phyloP scores from a whole-genome alignment of 2,113 vertebrate genomes.

The Platycercus adscitus region DNA sequence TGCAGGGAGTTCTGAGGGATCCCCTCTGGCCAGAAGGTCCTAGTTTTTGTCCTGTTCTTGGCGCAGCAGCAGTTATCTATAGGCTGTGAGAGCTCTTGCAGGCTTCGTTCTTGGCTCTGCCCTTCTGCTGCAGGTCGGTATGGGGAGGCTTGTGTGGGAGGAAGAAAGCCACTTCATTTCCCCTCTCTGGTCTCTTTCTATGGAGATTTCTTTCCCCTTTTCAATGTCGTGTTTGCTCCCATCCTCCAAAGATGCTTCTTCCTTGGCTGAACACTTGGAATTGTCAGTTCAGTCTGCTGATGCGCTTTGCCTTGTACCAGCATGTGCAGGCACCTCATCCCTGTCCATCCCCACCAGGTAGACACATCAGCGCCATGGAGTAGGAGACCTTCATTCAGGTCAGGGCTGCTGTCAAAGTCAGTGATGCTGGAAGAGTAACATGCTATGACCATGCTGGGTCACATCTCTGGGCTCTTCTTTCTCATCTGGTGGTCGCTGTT shows the following conservation, averaged over 20 bases:
- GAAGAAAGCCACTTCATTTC: not conserved
- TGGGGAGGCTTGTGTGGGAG: not conserved
- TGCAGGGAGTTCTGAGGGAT: not conserved
- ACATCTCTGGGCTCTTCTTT: not conserved
- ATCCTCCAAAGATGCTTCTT: not conserved
- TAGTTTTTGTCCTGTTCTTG: not conserved
- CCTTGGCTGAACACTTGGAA: not conserved
- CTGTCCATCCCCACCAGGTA: not conserved
- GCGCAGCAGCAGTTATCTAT: not conserved
- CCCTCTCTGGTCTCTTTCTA: not conserved
- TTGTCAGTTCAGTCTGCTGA: not conserved
- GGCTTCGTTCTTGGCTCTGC: not conserved
- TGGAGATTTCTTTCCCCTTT: not conserved
- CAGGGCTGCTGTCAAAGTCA: not conserved
- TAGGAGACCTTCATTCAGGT: not conserved
- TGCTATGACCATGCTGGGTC: not conserved
- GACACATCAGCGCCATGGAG: not conserved
- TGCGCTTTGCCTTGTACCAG: not conserved
- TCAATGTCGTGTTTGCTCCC: not conserved
- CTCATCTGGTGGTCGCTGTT: not conserved
- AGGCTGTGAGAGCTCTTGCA: not conserved
- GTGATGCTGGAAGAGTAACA: not conserved
- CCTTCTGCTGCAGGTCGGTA: not conserved
- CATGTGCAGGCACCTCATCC: not conserved
- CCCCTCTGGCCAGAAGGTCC: not conserved